These are phyloP conservation scores for Andrena chrysosceles DNA, from an alignment of 2,888 invertebrate genomes.

Conservation along the genomic window DNA sequence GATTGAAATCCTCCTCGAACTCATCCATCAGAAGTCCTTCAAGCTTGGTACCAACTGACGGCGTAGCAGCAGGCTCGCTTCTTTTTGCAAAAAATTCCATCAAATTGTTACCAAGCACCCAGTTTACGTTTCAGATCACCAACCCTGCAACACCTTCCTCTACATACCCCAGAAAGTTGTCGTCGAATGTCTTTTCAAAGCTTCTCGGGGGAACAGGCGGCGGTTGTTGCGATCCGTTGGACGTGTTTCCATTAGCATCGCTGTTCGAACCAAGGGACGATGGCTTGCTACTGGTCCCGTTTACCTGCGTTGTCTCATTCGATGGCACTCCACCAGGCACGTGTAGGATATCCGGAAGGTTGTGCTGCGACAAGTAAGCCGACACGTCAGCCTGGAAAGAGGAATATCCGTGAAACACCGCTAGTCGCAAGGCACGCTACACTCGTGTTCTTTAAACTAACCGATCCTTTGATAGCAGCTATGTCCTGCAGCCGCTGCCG, in stretches of 20 bases:
- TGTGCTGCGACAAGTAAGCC: slow-evolving; percentile 85
- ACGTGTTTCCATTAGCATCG: slow-evolving; percentile 83
- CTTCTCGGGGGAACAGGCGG: slow-evolving; percentile 82
- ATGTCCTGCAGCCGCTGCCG: slow-evolving; percentile 92
- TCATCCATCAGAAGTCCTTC: slow-evolving; percentile 92
- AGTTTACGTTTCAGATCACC: background rate
- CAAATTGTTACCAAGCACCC: background rate
- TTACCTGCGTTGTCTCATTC: slow-evolving; percentile 77
- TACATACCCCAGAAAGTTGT: slow-evolving; percentile 81
- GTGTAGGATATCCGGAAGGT: slow-evolving; percentile 86
- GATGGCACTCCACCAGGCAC: slow-evolving; percentile 74
- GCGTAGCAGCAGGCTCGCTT: slow-evolving; percentile 80
- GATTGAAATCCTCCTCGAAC: slow-evolving; percentile 94
- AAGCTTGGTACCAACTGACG: slow-evolving; percentile 91
- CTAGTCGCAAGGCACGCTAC: background rate
- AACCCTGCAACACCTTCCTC: no score
- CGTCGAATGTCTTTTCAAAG: slow-evolving; percentile 83
- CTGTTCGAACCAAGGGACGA: slow-evolving; percentile 70
- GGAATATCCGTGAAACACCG: slow-evolving; percentile 40
- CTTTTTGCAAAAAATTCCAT: slow-evolving; percentile 38
- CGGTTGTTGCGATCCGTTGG: slow-evolving; percentile 80
- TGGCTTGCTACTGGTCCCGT: slow-evolving; percentile 76
- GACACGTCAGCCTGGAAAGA: slow-evolving; percentile 84
- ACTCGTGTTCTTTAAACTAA: slow-evolving; percentile 67
- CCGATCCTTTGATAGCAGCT: slow-evolving; percentile 86